Base-by-base conservation (phyloP, 2,888 invertebrate genomes). In the Hydropsyche betteni region DNA sequence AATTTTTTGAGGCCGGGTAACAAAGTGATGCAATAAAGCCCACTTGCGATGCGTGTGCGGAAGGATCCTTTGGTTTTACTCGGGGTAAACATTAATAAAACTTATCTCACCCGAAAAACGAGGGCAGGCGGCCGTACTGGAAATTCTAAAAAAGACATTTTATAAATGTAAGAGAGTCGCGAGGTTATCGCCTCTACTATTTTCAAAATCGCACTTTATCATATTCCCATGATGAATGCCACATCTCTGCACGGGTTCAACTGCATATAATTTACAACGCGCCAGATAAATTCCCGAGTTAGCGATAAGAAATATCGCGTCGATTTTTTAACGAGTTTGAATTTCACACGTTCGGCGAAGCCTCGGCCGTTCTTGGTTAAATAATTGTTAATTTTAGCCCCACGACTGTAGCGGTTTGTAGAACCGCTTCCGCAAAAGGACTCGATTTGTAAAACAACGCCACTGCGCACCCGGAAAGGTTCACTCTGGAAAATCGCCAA, bases 51-150 rank as follows among this genome's bases (percentile, higher is more conserved):
- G 16, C 50, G 64, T 36, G 52, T 64, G 64, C 52, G 64, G 68
- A 68, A 50, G 52, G 50, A 64, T 64, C 52, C 50, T 74, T 61
- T 68, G 68, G 64, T 68, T 64, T 74, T 68, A 74, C 74, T 68
- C 74, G 58, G 74, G 61, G 74, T 68, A 74, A 68, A 74, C 74
- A 74, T 74, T 74, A 74, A 74, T 74, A 74, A 74, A 74, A 74
- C 74, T 74, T 74, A 74, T 74, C 74, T 74, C 52, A 44, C 64
- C 61, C 68, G 50, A 44, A 64, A 36, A 24, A 8, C 16, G 58
- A 16, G 14, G 8, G 16, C 24, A 14, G 58, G 58, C 58, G 16
- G 58, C 58, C 16, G 14, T 58, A 24, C 58, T 44, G 44, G 3
- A 44, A 44, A 34, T 64, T 64, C 64, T 36, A 64, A 64, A 64